Conservation (phyloP, 2,888 invertebrate genomes). For the Brachycybe producta region DNA sequence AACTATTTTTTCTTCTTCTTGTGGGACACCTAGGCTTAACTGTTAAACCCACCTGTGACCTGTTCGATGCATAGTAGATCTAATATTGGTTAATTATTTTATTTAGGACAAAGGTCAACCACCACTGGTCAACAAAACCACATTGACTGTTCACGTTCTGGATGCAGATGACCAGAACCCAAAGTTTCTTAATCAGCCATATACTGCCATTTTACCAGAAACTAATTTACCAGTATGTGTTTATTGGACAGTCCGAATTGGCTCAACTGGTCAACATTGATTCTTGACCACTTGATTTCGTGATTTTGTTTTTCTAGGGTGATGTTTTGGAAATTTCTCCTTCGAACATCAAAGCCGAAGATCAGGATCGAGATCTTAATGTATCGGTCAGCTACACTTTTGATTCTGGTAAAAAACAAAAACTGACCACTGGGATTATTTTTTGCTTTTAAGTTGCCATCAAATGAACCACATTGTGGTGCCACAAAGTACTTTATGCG, state of each 20-base stretch:
- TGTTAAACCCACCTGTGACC: too few relatives aligned
- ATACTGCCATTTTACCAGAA: conserved; percentile 50
- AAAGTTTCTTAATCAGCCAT: conserved; percentile 59
- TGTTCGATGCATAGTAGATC: too few relatives aligned
- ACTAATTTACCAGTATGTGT: conserved; percentile 19
- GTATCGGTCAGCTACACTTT: conserved; percentile 57
- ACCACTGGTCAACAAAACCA: conserved; percentile 59
- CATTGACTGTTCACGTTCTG: conserved; percentile 59
- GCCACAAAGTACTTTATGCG: too few relatives aligned
- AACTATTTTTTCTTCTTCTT: too few relatives aligned
- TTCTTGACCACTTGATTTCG: not conserved
- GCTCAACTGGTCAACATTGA: not conserved
- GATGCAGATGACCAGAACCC: conserved; percentile 91
- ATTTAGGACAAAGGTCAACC: conserved; percentile 65
- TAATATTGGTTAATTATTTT: conserved; percentile 16
- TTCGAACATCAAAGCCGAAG: conserved; percentile 40
- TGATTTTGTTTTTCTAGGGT: conserved; percentile 32
- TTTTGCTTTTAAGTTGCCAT: not conserved
- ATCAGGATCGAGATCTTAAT: conserved; percentile 66
- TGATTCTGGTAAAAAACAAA: conserved; percentile 38
- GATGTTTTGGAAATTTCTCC: conserved; percentile 45
- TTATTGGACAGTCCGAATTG: too few relatives aligned
- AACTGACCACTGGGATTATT: not conserved
- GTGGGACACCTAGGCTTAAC: too few relatives aligned
- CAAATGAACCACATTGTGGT: not conserved